A percentile compares a stretch with the other conserved stretches of the same genome.
Conservation (phyloP, 2,113 vertebrate genomes). For the Eptatretus burgeri region DNA sequence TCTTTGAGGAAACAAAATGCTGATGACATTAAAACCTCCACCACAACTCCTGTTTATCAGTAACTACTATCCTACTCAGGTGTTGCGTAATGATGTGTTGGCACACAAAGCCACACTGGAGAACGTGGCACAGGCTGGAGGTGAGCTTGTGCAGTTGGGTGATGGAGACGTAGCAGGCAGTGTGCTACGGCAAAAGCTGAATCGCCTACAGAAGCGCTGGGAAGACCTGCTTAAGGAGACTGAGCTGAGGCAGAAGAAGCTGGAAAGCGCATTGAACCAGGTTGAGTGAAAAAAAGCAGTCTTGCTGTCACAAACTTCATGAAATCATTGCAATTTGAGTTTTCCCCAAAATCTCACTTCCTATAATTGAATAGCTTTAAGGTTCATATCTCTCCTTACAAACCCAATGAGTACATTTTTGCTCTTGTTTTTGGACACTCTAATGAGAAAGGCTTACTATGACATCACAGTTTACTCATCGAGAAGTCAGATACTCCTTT, state of each 20-base stretch:
- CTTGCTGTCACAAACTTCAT: too few relatives aligned
- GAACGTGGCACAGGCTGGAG: slow-evolving; percentile 2
- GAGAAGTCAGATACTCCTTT: too few relatives aligned
- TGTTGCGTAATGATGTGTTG: neutral
- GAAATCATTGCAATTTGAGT: too few relatives aligned
- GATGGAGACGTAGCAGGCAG: slow-evolving; percentile 13
- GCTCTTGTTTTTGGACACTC: too few relatives aligned
- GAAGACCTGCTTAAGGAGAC: slow-evolving; percentile 60
- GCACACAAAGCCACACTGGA: slow-evolving; percentile 4
- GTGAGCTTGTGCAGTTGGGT: neutral
- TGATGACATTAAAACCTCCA: too few relatives aligned
- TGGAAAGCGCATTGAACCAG: slow-evolving; percentile 65
- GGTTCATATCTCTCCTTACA: too few relatives aligned
- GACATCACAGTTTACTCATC: too few relatives aligned
- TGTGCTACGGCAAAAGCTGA: slow-evolving; percentile 51
- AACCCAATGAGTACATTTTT: too few relatives aligned
- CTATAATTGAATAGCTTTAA: too few relatives aligned
- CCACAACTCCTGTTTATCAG: neutral
- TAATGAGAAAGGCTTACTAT: too few relatives aligned
- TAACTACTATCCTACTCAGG: neutral
- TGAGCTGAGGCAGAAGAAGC: slow-evolving; percentile 60
- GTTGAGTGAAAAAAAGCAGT: slow-evolving; percentile 14
- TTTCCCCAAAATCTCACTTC: too few relatives aligned
- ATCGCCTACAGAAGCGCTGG: slow-evolving; percentile 60
- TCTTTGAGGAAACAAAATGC: too few relatives aligned